Percentiles rank a stretch among this genome's conserved stretches.
These are phyloP conservation scores for Mionectes olivaceus DNA, from an alignment of 2,797 vertebrate species.

Conservation along the genomic window DNA sequence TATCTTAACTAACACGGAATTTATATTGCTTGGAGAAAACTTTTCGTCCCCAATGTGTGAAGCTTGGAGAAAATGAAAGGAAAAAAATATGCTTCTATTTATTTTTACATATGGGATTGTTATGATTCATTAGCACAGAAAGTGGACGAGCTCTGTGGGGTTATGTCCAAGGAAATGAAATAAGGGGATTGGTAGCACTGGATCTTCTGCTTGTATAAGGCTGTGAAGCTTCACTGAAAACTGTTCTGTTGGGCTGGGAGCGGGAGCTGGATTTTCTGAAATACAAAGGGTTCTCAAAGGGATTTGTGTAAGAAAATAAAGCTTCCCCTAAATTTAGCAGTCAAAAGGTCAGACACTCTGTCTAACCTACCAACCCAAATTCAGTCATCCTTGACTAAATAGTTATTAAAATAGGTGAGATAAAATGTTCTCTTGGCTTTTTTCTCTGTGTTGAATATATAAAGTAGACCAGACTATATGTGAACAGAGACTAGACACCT, in stretches of 20 bases:
- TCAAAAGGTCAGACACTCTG: not conserved
- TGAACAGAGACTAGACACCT: not conserved
- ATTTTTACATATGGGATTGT: slow-evolving; percentile 5
- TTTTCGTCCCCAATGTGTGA: not conserved
- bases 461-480: not conserved
- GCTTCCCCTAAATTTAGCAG: slow-evolving; percentile 4
- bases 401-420: not conserved
- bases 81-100: not conserved
- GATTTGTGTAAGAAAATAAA: not conserved
- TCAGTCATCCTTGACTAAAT: not conserved
- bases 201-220: not conserved
- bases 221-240: not conserved
- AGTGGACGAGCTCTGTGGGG: not conserved
- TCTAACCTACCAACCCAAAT: not conserved
- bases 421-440: not conserved
- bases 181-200: not conserved
- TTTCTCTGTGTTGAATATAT: not conserved
- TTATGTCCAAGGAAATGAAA: not conserved
- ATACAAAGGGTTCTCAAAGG: not conserved
- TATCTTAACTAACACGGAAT: not conserved
- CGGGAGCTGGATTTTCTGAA: not conserved
- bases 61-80: not conserved
- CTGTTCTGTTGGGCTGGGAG: not conserved
- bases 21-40: slow-evolving; percentile 16
- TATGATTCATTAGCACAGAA: not conserved